Base-by-base conservation (phyloP, 1,140 invertebrate species). In the Arctopsyche grandis region DNA sequence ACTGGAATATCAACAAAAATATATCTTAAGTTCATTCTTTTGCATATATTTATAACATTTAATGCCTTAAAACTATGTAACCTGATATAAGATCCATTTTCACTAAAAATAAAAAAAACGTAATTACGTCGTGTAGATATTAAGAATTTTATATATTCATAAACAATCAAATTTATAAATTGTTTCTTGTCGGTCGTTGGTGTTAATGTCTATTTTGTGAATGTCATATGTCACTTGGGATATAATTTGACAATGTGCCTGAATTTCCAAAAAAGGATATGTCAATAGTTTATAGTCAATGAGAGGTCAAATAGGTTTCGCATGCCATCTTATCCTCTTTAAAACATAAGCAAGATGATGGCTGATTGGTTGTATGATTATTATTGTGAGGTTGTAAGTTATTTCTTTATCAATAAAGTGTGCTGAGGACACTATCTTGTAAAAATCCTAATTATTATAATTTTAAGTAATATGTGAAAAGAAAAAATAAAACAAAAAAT, bases 381-480 rank as follows among this genome's bases (percentile, higher is more conserved):
- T 29, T 19, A 77, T 69, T 76, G 24, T 76, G 73, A 76, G 19
- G 70, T 70, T 76, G 77, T 75, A 77, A 79, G 58, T 78, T 77
- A 82, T 77, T 77, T 79, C 80, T 73, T 77, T 75, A 77, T 77
- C 29, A 22, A 21, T 73, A 73, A 71, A 46, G 58, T 66, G 81
- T 82, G 74, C 76, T 77, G 81, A 60, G 81, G 82, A 81, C 74
- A 79, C 79, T 82, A 76, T 82, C 76, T 78, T 80, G 80, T 81
- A 81, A 75, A 78, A 83, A 81, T 83, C 81, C 81, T 83, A 81
- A 83, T 81, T 83, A 81, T 83, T 82, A 44, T 82, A 82, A 80
- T 82, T 79, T 63, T 81, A 83, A 81, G 81, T 81, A 52, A 82
- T 81, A 80, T 82, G 79, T 83, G 78, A 83, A 83, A 82, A 76